Evolutionary conservation across 2,888 invertebrate genomes (phyloP), one percentile per base, ranked within the genome.

Genomic region (Noctua pronuba): DNA sequence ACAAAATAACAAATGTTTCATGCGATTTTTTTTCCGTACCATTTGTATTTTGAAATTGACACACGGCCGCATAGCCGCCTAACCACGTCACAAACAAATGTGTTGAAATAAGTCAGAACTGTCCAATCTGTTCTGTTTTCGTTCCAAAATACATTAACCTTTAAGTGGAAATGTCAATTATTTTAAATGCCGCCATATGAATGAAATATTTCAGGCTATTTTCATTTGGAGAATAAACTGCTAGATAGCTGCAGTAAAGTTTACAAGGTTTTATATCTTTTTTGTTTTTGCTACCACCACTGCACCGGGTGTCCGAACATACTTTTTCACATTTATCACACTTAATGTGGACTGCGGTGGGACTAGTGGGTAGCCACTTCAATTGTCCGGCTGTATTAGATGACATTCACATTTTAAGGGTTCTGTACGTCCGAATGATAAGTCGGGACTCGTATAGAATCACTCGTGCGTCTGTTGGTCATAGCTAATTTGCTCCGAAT

Each of bases 241-340:
- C 60, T 21, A 77, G 35, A 66, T 49, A 46, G n/a, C 44, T 60
- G 24, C 49, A 77, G 28, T 35, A n/a, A 75, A 55, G 52, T 55
- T 70, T 55, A 62, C 64, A 80, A 46, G 41, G 38, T 41, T 73
- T 16, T 18, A 28, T 3, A 16, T 52, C 58, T 66, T 49, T 38
- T 24, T 8, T 18, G 44, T 21, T 70, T 71, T 75, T 18, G 41
- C 44, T 31, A 6, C 52, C 62, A 10, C 49, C 35, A 24, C 21
- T 21, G n/a, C 38, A 21, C 13, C 16, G n/a, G 35, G 38, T 55
- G 49, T 68, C 64, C 16, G 44, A 58, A 64, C 72, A 75, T 55
- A 81, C 35, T 73, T 80, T 80, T 84, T 67, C 71, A 67, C 77
- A 85, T 85, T 80, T 75, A 85, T 85, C 73, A 85, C 69, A 66